A percentile compares a stretch with the other conserved stretches of the same genome.
Evolutionary conservation across 2,888 invertebrate species (phyloP).

Genomic region (Troglohyphantes excavatus): DNA sequence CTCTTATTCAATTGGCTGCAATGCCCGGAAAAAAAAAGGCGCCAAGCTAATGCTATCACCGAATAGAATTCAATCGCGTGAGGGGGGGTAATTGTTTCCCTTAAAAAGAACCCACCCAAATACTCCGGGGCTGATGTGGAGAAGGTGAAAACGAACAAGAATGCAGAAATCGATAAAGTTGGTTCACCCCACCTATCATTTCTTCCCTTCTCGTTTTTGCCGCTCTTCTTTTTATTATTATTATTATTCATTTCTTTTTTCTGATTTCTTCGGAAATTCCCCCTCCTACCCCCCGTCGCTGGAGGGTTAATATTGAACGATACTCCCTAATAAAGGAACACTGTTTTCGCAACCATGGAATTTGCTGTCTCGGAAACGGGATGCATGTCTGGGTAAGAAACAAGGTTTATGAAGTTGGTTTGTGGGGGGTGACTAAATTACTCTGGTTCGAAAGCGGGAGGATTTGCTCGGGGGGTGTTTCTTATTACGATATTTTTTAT

Average conservation of each 20-base stretch:
- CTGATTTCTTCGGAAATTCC: background rate
- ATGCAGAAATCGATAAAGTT: constrained; percentile 63
- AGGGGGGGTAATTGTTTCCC: constrained; percentile 63
- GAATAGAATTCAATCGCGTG: background rate
- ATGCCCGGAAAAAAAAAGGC: constrained; percentile 1
- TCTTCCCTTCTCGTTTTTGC: constrained; percentile 14
- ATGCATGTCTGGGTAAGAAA: background rate
- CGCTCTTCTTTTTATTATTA: background rate
- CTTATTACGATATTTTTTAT: background rate
- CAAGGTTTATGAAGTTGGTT: constrained; percentile 31
- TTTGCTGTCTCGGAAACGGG: constrained; percentile 16
- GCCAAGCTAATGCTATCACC: constrained; percentile 46
- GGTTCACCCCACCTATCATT: constrained; percentile 49
- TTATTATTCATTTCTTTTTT: background rate
- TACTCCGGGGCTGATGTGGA: background rate
- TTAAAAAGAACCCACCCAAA: constrained; percentile 26
- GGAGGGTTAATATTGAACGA: constrained; percentile 43
- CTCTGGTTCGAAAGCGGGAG: background rate
- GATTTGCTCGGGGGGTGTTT: background rate
- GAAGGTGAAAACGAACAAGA: background rate
- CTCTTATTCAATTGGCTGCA: no score
- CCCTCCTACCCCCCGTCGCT: background rate
- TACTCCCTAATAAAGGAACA: constrained; percentile 39
- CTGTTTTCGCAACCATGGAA: constrained; percentile 7
- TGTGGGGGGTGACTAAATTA: constrained; percentile 15